Base-by-base conservation (phyloP, 2,113 vertebrate species). In the Oncorhynchus clarkii region DNA sequence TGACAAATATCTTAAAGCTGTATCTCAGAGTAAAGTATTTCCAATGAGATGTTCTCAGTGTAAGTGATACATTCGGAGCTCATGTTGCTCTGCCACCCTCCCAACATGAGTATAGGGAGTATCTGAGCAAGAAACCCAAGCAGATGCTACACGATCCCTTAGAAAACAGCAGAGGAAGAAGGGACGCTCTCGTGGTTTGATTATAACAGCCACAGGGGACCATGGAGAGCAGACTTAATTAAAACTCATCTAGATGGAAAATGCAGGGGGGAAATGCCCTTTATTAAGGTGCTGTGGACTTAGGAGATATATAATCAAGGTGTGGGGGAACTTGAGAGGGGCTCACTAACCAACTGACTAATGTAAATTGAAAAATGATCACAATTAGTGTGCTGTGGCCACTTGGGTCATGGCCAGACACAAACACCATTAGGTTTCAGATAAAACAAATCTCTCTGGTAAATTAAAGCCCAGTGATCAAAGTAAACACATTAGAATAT, bases 291-390 rank as follows among this genome's bases (percentile, higher is more conserved):
- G 66, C 73, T 24, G 54, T 66, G 76, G 72, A 73, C 57, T 74
- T 67, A 70, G 48, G 67, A 75, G 69, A 72, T 75, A 54, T 16
- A 69, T 74, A 74, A 80, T 78, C 73, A 74, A 51, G 59, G 67
- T 34, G 75, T 34, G 45, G 70, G 29, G 49, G 59, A 76, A 57
- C 39, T 45, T 60, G 70, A 22, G 24, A 29, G 60, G 7, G 45
- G n/a, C 27, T 34, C 49, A 39, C 71, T 72, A 64, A 79, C 72
- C 69, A 82, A 82, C 72, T 66, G 70, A 59, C 74, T 67, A 71
- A 71, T 81, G 83, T 70, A 87, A 85, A 85, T 81, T 81, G 81
- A 83, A 85, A 87, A 85, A 87, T 45, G 71, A 87, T 85, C 78
- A 80, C 70, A 85, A 81, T 87, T 81, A 80, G 77, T 71, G 49